Percentiles rank a stretch among this genome's conserved stretches.
phyloP scores from a whole-genome alignment of 2,797 vertebrate genomes.

The Eulemur albifrons region DNA sequence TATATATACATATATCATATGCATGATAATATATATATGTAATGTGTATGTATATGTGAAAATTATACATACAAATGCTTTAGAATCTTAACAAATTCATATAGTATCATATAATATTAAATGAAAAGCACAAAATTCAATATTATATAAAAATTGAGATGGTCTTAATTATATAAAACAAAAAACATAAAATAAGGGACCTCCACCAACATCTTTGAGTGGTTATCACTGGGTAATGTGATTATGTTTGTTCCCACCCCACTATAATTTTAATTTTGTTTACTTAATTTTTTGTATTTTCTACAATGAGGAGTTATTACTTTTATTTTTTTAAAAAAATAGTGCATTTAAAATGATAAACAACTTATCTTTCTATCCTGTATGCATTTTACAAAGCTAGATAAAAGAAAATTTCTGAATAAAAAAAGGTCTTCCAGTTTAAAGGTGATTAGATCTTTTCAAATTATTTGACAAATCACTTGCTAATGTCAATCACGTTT shows the following conservation, averaged over 20 bases:
- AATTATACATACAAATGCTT: neutral
- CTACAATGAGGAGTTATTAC: neutral
- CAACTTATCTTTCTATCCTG: neutral
- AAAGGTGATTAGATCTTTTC: neutral
- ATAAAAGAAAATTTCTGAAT: neutral
- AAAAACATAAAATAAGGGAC: neutral
- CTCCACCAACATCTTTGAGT: neutral
- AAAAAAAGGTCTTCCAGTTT: neutral
- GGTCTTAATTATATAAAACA: neutral
- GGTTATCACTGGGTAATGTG: neutral
- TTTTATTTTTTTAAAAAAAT: neutral
- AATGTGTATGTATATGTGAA: neutral
- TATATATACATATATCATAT: neutral
- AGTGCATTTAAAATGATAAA: neutral
- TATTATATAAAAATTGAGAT: neutral
- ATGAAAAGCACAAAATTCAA: neutral
- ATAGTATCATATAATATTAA: neutral
- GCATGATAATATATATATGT: neutral
- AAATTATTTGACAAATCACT: neutral
- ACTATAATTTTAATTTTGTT: neutral
- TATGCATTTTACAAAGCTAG: neutral
- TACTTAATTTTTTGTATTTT: neutral
- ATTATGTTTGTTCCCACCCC: neutral
- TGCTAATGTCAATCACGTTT: neutral
- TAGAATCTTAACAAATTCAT: neutral